A percentile compares a stretch with the other conserved stretches of the same genome.
Conservation (phyloP, 2,888 invertebrate species). For the Dryomyza anilis region DNA sequence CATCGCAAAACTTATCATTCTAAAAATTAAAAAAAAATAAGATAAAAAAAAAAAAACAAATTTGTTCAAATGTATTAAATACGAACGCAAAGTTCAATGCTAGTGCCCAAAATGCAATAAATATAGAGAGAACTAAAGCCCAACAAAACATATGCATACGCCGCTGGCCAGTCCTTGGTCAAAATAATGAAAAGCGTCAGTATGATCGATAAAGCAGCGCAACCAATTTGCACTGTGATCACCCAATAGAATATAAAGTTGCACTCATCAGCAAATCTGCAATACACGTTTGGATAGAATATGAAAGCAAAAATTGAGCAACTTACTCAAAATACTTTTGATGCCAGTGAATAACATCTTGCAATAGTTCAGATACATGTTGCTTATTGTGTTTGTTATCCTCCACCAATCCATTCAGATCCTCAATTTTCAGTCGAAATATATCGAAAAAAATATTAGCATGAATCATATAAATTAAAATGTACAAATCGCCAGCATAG, state of each 20-base stretch:
- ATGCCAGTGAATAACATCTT: constrained; percentile 31
- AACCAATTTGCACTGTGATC: constrained; percentile 37
- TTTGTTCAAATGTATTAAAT: not conserved
- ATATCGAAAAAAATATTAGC: constrained; percentile 26
- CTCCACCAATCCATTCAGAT: constrained; percentile 20
- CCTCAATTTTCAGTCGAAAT: constrained; percentile 20
- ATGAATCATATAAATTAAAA: constrained; percentile 24
- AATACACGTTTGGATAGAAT: not conserved
- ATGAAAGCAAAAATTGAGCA: not conserved
- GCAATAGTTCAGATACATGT: not conserved
- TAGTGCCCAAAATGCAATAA: constrained; percentile 45
- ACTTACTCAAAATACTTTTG: constrained; percentile 5
- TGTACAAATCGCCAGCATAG: constrained; percentile 30
- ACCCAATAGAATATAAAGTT: constrained; percentile 34
- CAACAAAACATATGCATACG: constrained; percentile 37
- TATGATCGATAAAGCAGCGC: constrained; percentile 37
- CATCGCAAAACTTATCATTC: constrained; percentile 36
- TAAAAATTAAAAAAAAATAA: constrained; percentile 4
- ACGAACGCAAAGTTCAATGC: constrained; percentile 41
- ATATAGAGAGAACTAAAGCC: constrained; percentile 39
- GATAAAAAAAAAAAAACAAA: no score
- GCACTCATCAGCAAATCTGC: constrained; percentile 37
- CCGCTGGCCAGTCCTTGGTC: constrained; percentile 40
- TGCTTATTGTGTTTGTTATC: not conserved
- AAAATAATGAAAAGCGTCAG: constrained; percentile 41